Percentiles rank a stretch among this genome's conserved stretches.
Evolutionary conservation across 1,140 invertebrate species (phyloP).

Genomic region (Diplogasteroides magnus): DNA sequence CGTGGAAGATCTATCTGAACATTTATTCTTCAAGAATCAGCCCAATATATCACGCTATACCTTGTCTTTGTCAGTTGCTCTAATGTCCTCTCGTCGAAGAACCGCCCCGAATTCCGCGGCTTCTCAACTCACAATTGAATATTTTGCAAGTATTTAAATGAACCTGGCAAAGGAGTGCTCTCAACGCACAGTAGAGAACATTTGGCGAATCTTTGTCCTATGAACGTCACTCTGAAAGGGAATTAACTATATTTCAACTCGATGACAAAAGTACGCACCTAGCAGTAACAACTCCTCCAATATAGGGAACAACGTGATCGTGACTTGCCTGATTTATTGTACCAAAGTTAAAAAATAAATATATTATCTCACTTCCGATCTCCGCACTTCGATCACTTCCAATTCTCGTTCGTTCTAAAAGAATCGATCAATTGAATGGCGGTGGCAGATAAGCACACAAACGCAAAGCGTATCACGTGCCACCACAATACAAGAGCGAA

Average conservation of each 20-base stretch:
- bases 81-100: conserved; percentile 25
- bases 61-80: conserved; percentile 23
- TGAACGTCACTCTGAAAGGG: neutral
- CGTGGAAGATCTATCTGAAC: conserved; percentile 24
- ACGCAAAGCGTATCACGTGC: neutral
- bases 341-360: too few relatives aligned
- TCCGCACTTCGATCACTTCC: conserved; percentile 27
- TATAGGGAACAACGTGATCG: conserved; percentile 28
- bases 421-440: too few relatives aligned
- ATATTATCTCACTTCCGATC: conserved; percentile 8
- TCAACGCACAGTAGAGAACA: conserved; percentile 28
- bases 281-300: conserved; percentile 30
- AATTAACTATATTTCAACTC: neutral
- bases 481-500: neutral
- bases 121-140: neutral
- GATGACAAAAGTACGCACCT: conserved; percentile 17
- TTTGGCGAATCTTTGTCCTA: conserved; percentile 24
- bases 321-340: conserved; percentile 1
- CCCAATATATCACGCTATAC: conserved; percentile 3
- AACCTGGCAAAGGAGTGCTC: conserved; percentile 20
- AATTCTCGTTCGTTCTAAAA: conserved; percentile 20
- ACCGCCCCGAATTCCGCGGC: conserved; percentile 16
- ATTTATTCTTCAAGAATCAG: too few relatives aligned
- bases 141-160: neutral
- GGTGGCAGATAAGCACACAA: too few relatives aligned